Base-by-base conservation (phyloP, 2,797 vertebrate species). In the Galago senegalensis region DNA sequence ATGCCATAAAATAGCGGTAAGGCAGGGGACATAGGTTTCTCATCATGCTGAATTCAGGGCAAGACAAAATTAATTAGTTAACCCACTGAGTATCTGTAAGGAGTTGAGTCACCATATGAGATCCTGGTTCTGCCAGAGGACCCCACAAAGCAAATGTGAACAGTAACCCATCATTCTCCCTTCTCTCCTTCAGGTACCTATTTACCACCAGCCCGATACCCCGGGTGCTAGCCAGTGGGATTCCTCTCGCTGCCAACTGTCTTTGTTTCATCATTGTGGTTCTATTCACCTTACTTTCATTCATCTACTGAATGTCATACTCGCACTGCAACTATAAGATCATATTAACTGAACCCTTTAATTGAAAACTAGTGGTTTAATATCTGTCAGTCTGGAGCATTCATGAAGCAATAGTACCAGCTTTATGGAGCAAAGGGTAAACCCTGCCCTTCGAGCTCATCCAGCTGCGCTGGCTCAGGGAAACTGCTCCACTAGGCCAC, bases 41-140 rank as follows among this genome's bases (percentile, higher is more conserved):
- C 46, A 93, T 91, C 27, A n/a, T 37, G 21, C 14, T 80, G 65
- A 87, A 73, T 85, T 90, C 76, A 91, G 46, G n/a, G 25, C 76
- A 95, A 84, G 85, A 76, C 65, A 90, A 77, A 90, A 77, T 87
- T 91, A 83, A 94, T 73, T 65, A 92, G 60, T 73, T 23, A 88
- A 17, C 58, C 37, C 31, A 43, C 0, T 18, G 53, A 69, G 31
- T 21, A 81, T 84, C 87, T 91, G 8, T 14, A 69, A 79, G 49
- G 69, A 94, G 43, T 82, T 56, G 81, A 79, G 81, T 34, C 14
- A 13, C 88, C 49, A 58, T 17, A 37, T 20, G 20, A 72, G 49
- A 76, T 18, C 56, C 40, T 27, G 43, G 29, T 34, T 89, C 56
- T 34, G 67, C 31, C 14, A 58, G 29, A 87, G 14, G 94, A 61